These are phyloP conservation scores for Spheniscus humboldti DNA, from an alignment of 2,797 vertebrate species.

Conservation along the genomic window DNA sequence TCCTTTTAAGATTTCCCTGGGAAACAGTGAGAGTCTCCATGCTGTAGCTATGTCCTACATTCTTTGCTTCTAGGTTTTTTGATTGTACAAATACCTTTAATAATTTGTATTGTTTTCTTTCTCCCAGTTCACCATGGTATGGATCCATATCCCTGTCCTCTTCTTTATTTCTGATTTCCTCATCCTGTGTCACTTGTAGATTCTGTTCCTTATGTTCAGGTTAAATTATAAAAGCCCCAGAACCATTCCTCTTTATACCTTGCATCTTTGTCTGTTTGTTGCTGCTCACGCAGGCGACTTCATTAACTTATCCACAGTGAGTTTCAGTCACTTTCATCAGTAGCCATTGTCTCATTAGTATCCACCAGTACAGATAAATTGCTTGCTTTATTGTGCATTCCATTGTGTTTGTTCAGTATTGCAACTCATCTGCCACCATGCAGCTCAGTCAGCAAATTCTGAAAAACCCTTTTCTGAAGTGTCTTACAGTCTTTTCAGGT, in stretches of 20 bases:
- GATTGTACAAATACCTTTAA: background rate
- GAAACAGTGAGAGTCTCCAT: background rate
- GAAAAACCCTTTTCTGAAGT: background rate
- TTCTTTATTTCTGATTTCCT: background rate
- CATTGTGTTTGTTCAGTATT: background rate
- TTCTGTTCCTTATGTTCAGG: background rate
- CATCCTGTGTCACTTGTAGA: background rate
- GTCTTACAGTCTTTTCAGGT: background rate
- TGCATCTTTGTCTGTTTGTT: background rate
- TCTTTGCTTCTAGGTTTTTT: background rate
- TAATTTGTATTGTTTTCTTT: background rate
- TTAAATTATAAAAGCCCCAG: background rate
- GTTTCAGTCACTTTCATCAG: background rate
- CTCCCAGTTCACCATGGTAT: background rate
- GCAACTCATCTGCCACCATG: background rate
- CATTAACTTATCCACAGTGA: background rate
- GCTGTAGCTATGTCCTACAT: background rate
- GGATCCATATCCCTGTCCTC: background rate
- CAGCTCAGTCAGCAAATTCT: background rate
- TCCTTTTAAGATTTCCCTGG: background rate
- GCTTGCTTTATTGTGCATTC: background rate
- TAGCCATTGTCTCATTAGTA: background rate
- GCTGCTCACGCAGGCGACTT: background rate
- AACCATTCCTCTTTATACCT: background rate
- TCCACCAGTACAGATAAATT: background rate